A percentile compares a stretch with the other conserved stretches of the same genome.
These are phyloP conservation scores for Aethes cnicana DNA, from an alignment of 2,888 invertebrate genomes.

Conservation along the genomic window DNA sequence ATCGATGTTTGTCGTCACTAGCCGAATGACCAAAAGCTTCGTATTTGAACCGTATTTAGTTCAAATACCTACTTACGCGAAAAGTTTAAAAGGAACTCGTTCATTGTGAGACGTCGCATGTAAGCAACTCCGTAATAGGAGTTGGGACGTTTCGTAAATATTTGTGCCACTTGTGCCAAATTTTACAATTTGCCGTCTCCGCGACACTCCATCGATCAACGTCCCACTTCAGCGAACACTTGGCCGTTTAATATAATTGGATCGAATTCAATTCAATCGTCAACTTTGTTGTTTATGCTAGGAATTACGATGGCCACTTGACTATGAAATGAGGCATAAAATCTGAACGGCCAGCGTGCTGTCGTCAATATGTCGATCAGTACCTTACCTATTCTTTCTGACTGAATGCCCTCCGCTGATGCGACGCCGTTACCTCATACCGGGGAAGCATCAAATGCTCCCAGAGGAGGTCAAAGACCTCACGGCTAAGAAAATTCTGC, in stretches of 20 bases:
- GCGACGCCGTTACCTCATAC: too few species aligned
- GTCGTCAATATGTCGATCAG: conserved; percentile 3
- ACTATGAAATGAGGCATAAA: conserved; percentile 14
- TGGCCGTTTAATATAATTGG: conserved; percentile 52
- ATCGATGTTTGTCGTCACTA: too few species aligned
- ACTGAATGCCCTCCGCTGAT: too few species aligned
- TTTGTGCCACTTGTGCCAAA: conserved; percentile 58
- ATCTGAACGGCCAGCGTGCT: conserved; percentile 4
- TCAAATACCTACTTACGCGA: too few species aligned
- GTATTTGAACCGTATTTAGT: too few species aligned
- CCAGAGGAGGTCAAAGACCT: too few species aligned
- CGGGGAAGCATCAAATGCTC: too few species aligned
- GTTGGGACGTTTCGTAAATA: conserved; percentile 51
- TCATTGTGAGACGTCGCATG: background rate
- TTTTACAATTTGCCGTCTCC: conserved; percentile 56
- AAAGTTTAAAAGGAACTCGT: background rate
- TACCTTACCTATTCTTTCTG: too few species aligned
- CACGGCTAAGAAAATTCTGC: too few species aligned
- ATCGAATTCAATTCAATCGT: conserved; percentile 42
- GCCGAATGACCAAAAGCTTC: too few species aligned
- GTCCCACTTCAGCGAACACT: conserved; percentile 39
- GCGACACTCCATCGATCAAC: conserved; percentile 49
- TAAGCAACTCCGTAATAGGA: conserved; percentile 48
- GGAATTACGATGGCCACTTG: conserved; percentile 13
- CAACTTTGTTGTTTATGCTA: conserved; percentile 23